Percentiles rank a stretch among this genome's conserved stretches.
Evolutionary conservation across 2,888 invertebrate species (phyloP).

Genomic region (Nudaria mundana): DNA sequence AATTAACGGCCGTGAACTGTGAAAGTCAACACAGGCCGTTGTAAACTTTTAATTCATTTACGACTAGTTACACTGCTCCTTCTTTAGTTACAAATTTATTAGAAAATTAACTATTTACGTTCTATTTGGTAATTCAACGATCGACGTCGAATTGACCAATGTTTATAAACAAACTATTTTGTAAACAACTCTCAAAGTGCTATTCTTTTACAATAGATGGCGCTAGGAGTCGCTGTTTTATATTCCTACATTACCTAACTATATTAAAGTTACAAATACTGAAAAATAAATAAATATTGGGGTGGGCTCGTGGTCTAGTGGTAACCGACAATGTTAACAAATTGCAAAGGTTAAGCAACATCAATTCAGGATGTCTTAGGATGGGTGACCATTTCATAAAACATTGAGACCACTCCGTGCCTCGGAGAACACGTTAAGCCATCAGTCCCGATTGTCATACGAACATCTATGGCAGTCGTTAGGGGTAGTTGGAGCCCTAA

Average conservation of each 20-base stretch:
- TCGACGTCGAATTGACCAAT: slow-evolving; percentile 18
- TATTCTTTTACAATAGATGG: slow-evolving; percentile 37
- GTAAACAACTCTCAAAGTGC: slow-evolving; percentile 24
- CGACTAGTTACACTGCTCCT: slow-evolving; percentile 40
- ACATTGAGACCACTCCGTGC: too few relatives aligned
- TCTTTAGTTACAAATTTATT: slow-evolving; percentile 20
- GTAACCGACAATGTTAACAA: too few relatives aligned
- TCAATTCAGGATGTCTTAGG: too few relatives aligned
- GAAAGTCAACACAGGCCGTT: slow-evolving; percentile 63
- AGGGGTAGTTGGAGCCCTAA: too few relatives aligned
- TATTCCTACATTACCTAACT: slow-evolving; percentile 15
- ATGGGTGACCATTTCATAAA: too few relatives aligned
- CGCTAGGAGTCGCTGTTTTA: slow-evolving; percentile 24
- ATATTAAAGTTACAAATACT: slow-evolving; percentile 12
- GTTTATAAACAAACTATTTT: slow-evolving; percentile 26
- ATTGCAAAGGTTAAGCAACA: too few relatives aligned
- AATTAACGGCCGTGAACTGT: slow-evolving; percentile 63
- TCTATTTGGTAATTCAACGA: slow-evolving; percentile 14
- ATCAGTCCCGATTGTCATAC: too few relatives aligned
- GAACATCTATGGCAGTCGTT: too few relatives aligned
- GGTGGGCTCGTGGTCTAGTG: too few relatives aligned
- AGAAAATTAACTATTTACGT: slow-evolving; percentile 20
- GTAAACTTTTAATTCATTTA: slow-evolving; percentile 47
- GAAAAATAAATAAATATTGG: too few relatives aligned
- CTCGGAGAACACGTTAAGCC: too few relatives aligned